Base-by-base conservation (phyloP, 37 sponge, comb jelly and placozoan genomes). In the Cladorhizidae sp. region DNA sequence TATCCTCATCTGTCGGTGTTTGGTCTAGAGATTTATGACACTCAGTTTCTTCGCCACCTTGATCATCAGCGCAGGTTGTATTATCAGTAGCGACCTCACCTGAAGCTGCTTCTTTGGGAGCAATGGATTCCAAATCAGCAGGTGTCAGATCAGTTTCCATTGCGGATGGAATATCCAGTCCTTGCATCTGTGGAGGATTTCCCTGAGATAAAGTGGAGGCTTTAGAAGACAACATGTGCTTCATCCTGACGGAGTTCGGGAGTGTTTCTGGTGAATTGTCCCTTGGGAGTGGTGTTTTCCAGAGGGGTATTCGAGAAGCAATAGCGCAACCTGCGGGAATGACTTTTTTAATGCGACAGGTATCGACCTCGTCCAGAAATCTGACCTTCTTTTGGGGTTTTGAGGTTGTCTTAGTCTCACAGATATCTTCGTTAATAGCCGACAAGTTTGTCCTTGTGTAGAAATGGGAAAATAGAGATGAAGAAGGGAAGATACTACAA, bases 1-100 rank as follows among this genome's bases (percentile, higher is more conserved):
- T 87, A 11, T 92, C 85, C 39, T 79, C 82, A 75, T 92, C 92
- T 37, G 88, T 84, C n/a, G 92, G 92, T 39, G 77, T 84, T 63
- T 78, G 50, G 17, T 80, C 76, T 2, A 73, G 29, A 32, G 74
- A 63, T 8, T 26, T 77, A 29, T 28, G 8, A 1, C 9, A 1
- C 12, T 74, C 74, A 61, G 41, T 76, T 9, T 33, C 20, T 41
- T 21, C 50, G 50, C 29, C 28, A 72, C 40, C 28, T 1, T 22
- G 43, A 5, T 36, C 22, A 32, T 1, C 43, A 26, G 74, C 23
- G 32, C 54, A 5, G 37, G 6, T 3, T 71, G 3, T 9, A 21
- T 74, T 51, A 6, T 1, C 56, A 31, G 2, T 52, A 2, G 11
- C 43, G 49, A 43, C 1, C 25, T 71, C 43, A 41, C 18, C 15